Evolutionary conservation across 1,140 invertebrate species (phyloP).

Genomic region (Temnothorax nylanderi): DNA sequence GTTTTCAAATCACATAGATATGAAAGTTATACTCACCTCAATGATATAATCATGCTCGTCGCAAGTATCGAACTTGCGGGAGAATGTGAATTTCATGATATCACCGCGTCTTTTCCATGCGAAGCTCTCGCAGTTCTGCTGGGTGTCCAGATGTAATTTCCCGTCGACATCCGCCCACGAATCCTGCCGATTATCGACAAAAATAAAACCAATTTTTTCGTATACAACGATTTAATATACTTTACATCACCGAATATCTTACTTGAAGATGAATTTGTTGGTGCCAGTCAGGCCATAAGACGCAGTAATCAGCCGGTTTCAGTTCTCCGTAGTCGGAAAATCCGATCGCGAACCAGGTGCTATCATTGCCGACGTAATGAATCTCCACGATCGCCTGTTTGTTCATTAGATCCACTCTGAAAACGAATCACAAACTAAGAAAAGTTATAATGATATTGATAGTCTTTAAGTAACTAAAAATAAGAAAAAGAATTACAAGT

Average conservation of each 20-base stretch:
- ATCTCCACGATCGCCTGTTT: slow-evolving; percentile 85
- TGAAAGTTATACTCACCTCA: slow-evolving; percentile 87
- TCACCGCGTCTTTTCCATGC: slow-evolving; percentile 87
- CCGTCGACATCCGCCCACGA: slow-evolving; percentile 90
- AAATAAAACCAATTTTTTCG: not conserved
- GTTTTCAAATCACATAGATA: not conserved
- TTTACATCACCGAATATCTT: slow-evolving; percentile 47
- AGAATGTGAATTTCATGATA: slow-evolving; percentile 90
- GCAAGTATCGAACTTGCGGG: slow-evolving; percentile 96
- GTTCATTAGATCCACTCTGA: slow-evolving; percentile 83
- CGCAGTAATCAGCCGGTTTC: slow-evolving; percentile 93
- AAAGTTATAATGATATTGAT: not conserved
- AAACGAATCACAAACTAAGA: slow-evolving; percentile 17
- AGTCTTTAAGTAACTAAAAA: not conserved
- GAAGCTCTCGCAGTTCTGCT: slow-evolving; percentile 93
- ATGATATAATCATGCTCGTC: slow-evolving; percentile 95
- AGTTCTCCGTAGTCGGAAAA: slow-evolving; percentile 96
- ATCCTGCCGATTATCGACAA: slow-evolving; percentile 87
- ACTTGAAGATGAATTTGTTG: slow-evolving; percentile 90
- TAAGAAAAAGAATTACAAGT: not conserved
- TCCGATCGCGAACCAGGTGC: slow-evolving; percentile 93
- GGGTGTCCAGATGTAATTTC: slow-evolving; percentile 89
- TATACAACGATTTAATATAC: not conserved
- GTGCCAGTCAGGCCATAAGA: slow-evolving; percentile 92
- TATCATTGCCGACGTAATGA: slow-evolving; percentile 83